Conservation (phyloP, 2,888 invertebrate genomes). For the Elysia crispata region DNA sequence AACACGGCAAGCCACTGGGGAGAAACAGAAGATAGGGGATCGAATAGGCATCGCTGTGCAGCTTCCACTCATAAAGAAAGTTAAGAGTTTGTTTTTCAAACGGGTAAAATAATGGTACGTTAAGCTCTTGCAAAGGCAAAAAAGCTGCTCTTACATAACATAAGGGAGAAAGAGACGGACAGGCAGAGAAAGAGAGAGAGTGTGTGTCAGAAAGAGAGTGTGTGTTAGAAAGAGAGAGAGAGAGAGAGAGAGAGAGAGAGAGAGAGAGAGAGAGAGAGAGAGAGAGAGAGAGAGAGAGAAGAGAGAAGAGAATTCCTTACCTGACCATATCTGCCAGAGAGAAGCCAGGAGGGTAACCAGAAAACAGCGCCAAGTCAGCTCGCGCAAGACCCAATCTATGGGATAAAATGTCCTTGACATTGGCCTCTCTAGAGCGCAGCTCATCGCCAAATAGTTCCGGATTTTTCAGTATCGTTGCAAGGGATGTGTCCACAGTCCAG, state of each 20-base stretch:
- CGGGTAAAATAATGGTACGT: no score
- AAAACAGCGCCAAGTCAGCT: conserved; percentile 14
- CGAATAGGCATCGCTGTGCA: no score
- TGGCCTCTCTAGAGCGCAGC: neutral
- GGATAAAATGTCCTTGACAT: conserved; percentile 16
- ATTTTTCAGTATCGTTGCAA: neutral
- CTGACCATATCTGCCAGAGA: conserved; percentile 18
- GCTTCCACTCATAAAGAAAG: no score
- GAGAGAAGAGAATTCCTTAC: neutral
- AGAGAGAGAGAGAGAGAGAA: neutral
- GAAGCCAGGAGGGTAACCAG: neutral
- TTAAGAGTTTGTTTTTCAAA: no score
- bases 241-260: neutral
- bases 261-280: neutral
- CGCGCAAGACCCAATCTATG: neutral
- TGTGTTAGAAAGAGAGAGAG: neutral
- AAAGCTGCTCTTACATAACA: no score
- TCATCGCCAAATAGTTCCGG: neutral
- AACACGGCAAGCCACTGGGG: neutral
- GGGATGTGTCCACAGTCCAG: neutral
- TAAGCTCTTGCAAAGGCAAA: no score
- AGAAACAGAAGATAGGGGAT: no score
- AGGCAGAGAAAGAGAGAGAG: neutral
- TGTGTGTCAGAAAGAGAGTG: neutral
- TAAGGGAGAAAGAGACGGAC: no score